Evolutionary conservation across 2,888 invertebrate species (phyloP), one percentile per base, ranked within the genome.

Genomic region (Orgyia antiqua): DNA sequence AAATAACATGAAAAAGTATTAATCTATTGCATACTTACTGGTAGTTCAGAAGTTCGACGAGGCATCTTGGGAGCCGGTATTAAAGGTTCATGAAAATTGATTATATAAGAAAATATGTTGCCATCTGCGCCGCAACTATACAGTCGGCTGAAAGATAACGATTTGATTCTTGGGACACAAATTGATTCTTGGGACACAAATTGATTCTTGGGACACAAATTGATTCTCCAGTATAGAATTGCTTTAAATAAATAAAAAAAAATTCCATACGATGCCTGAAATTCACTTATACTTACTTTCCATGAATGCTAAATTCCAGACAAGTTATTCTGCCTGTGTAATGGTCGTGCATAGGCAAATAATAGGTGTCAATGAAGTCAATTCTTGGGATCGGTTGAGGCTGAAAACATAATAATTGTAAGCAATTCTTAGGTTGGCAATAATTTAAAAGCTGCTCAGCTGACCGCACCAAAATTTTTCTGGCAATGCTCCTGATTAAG

Each of bases 261-360:
- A n/a, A n/a, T n/a, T n/a, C n/a, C n/a, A n/a, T n/a, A n/a, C n/a
- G n/a, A n/a, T n/a, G n/a, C n/a, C n/a, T n/a, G n/a, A n/a, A n/a
- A n/a, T n/a, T n/a, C n/a, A n/a, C n/a, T n/a, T n/a, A n/a, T 3
- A 28, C 52, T 62, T 71, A 89, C 77, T 71, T 82, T 46, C 87
- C 80, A 65, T 93, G 90, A 31, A 73, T 76, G 53, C 90, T 92
- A 39, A 91, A 87, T 34, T 89, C 86, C 31, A 95, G 76, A 34
- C 86, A 82, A 0, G 90, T 88, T 15, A 95, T 88, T 8, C 77
- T 80, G 4, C 94, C 94, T 13, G 91, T 91, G 33, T 88, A 87
- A 24, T 88, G 88, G 61, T 94, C 93, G 59, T 95, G 95, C 92
- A 94, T 93, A 1, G 92, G 84, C 18, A 93, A 72, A 20, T 87